Evolutionary conservation across 37 sponge, comb jelly and placozoan species (phyloP).

Genomic region (Halisarca cf. caerulea): DNA sequence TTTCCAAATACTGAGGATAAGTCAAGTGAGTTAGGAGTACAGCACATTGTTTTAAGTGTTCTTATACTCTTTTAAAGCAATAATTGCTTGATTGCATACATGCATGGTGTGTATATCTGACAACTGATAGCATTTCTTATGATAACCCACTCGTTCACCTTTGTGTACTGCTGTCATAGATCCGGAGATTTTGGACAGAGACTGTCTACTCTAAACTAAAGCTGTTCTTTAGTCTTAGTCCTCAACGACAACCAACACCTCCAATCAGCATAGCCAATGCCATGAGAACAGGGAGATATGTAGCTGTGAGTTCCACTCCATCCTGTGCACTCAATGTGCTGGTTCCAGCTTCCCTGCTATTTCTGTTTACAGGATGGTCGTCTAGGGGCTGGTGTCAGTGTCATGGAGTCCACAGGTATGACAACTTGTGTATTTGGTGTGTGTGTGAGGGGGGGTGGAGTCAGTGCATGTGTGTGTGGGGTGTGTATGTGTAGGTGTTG

Average conservation of each 20-base stretch:
- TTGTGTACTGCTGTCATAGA: not conserved
- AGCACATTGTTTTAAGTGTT: not conserved
- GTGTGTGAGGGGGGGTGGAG: too few species aligned
- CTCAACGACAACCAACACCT: not conserved
- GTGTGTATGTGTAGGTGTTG: too few species aligned
- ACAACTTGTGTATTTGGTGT: not conserved
- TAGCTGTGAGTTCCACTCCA: not conserved
- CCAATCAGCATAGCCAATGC: not conserved
- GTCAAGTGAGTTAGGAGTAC: not conserved
- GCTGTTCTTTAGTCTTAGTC: not conserved
- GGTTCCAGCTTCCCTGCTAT: too few species aligned
- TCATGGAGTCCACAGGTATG: not conserved
- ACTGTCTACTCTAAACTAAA: not conserved
- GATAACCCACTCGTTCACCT: not conserved
- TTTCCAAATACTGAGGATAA: not conserved
- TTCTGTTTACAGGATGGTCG: constrained; percentile 5
- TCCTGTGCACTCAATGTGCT: too few species aligned
- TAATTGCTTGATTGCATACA: too few species aligned
- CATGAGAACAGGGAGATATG: not conserved
- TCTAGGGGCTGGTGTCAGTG: not conserved
- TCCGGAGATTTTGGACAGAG: constrained; percentile 8
- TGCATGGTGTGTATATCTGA: not conserved
- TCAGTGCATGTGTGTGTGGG: too few species aligned
- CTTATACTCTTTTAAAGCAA: too few species aligned
- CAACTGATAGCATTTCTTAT: too few species aligned